phyloP scores from a whole-genome alignment of 2,797 vertebrate genomes.

The Enteromius thamalakanensis region DNA sequence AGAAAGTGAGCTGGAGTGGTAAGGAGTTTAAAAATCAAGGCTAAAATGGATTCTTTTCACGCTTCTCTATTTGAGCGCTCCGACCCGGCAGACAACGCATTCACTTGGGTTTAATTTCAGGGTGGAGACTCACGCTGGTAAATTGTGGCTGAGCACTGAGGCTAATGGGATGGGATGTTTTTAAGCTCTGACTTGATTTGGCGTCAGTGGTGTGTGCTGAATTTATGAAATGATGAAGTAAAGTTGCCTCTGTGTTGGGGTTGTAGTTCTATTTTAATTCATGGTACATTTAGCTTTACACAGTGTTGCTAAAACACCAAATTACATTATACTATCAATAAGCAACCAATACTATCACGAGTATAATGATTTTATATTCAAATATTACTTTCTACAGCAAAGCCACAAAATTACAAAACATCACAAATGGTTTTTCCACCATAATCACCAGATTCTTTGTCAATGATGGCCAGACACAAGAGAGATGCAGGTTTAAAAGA shows the following conservation, averaged over 20 bases:
- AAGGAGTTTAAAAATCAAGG: slow-evolving; percentile 23
- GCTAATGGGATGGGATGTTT: slow-evolving; percentile 31
- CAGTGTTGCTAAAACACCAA: neutral
- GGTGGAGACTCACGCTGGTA: slow-evolving; percentile 16
- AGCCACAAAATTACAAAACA: neutral
- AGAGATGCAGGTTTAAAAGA: neutral
- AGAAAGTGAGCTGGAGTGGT: neutral
- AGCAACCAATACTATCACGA: too few relatives aligned
- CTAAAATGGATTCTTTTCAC: slow-evolving; percentile 26
- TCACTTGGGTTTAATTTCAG: slow-evolving; percentile 41
- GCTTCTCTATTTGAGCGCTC: neutral
- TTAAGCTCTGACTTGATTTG: neutral
- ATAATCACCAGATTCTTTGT: neutral
- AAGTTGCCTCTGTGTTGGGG: neutral
- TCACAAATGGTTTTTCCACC: neutral
- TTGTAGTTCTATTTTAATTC: neutral
- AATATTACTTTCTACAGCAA: neutral
- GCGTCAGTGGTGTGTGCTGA: neutral
- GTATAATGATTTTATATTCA: neutral
- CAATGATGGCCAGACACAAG: neutral
- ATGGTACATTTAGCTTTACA: neutral
- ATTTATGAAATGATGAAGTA: neutral
- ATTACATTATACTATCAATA: neutral
- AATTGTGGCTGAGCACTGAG: slow-evolving; percentile 31
- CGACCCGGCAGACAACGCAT: neutral